These are phyloP conservation scores for Microchrysa polita DNA, from an alignment of 2,888 invertebrate species.

Conservation along the genomic window DNA sequence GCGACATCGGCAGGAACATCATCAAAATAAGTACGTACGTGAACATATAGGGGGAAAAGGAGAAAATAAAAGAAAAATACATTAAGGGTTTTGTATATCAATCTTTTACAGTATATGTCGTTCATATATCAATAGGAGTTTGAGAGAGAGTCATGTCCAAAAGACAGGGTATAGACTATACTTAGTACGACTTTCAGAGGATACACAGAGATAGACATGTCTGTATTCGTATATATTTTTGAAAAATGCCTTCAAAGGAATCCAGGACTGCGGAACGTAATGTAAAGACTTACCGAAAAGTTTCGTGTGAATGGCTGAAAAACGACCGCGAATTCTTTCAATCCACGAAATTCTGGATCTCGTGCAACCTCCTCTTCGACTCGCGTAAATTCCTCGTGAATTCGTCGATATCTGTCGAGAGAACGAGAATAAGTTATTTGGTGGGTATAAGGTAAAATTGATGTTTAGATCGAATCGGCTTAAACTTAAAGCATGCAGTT, in stretches of 20 bases:
- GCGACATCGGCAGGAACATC: no score
- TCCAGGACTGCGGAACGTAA: neutral
- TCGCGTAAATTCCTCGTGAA: constrained; percentile 51
- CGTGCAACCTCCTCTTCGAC: constrained; percentile 65
- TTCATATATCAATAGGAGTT: neutral
- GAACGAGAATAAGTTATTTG: constrained; percentile 9
- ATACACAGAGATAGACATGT: no score
- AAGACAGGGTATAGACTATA: no score
- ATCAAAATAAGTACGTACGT: constrained; percentile 1
- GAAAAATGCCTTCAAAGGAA: neutral
- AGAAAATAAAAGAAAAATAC: neutral
- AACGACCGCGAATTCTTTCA: constrained; percentile 67
- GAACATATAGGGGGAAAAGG: constrained; percentile 16
- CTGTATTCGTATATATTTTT: no score
- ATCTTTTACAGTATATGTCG: neutral
- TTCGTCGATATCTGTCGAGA: constrained; percentile 48
- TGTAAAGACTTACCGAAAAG: constrained; percentile 59
- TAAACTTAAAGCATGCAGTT: no score
- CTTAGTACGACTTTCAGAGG: neutral
- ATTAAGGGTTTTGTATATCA: neutral
- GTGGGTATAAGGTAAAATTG: neutral
- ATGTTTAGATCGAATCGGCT: no score
- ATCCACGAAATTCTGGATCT: constrained; percentile 63
- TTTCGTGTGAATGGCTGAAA: constrained; percentile 64
- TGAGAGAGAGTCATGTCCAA: no score